Conservation (phyloP, 37 sponge, comb jelly and placozoan species). For the Crambe crambe region DNA sequence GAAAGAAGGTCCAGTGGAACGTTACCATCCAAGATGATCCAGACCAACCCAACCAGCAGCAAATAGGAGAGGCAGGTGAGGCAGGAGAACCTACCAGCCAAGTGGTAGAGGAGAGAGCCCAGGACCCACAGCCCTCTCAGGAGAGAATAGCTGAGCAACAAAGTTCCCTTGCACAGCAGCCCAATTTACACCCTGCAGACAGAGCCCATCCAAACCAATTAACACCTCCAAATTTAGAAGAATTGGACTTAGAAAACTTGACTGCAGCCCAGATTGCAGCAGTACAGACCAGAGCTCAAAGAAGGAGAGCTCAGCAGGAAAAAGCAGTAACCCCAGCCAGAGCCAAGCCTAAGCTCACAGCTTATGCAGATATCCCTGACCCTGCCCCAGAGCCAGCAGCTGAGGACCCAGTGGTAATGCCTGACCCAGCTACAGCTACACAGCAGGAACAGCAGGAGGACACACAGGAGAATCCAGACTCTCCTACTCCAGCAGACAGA, state of each 20-base stretch:
- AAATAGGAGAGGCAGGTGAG: background rate
- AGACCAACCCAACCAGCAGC: background rate
- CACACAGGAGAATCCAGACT: background rate
- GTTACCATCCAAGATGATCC: background rate
- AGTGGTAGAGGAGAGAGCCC: background rate
- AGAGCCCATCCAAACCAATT: background rate
- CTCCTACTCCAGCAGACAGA: background rate
- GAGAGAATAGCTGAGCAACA: background rate
- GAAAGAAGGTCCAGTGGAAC: background rate
- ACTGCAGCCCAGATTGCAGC: background rate
- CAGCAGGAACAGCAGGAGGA: background rate
- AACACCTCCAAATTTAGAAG: background rate
- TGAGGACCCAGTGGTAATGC: background rate
- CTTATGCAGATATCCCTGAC: background rate
- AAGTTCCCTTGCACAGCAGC: background rate
- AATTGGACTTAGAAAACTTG: background rate
- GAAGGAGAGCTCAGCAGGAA: background rate
- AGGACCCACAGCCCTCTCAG: slow-evolving; percentile 1
- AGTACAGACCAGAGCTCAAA: background rate
- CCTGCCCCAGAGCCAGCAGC: background rate
- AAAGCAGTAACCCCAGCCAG: background rate
- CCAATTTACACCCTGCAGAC: background rate
- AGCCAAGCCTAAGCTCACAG: background rate
- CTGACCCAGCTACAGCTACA: background rate
- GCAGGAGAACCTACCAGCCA: slow-evolving; percentile 1